Percentiles rank a stretch among this genome's conserved stretches.
Evolutionary conservation across 1,140 invertebrate species (phyloP).

Genomic region (Hypothenemus hampei): DNA sequence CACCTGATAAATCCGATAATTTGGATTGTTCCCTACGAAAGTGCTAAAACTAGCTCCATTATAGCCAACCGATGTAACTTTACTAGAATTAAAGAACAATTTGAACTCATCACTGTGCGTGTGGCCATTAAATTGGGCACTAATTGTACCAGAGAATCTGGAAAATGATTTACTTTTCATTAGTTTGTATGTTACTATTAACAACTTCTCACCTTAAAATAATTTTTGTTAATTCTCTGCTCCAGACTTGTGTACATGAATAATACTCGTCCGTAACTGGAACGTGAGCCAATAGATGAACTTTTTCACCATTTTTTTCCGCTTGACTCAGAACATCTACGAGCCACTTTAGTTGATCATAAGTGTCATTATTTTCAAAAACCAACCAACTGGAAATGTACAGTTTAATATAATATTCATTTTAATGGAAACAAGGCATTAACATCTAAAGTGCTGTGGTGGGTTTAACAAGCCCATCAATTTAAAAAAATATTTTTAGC

Average conservation of each 20-base stretch:
- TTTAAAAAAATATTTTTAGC: no score
- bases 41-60: slow-evolving; percentile 73
- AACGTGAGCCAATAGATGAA: slow-evolving; percentile 81
- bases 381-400: slow-evolving; percentile 56
- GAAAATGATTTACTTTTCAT: no score
- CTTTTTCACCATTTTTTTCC: slow-evolving; percentile 65
- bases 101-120: slow-evolving; percentile 73
- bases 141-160: slow-evolving; percentile 56
- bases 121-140: slow-evolving; percentile 77
- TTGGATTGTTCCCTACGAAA: slow-evolving; percentile 66
- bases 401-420: no score
- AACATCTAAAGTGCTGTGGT: no score
- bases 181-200: no score
- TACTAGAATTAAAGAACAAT: slow-evolving; percentile 66
- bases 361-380: slow-evolving; percentile 57
- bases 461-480: no score
- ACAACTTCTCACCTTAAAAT: slow-evolving; percentile 54
- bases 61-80: slow-evolving; percentile 61
- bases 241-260: slow-evolving; percentile 61
- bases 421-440: no score
- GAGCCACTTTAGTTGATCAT: slow-evolving; percentile 76
- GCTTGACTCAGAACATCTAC: slow-evolving; percentile 62
- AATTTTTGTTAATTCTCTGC: slow-evolving; percentile 58
- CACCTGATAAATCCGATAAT: slow-evolving; percentile 71
- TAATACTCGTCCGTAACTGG: slow-evolving; percentile 52